Evolutionary conservation across 37 sponge, comb jelly and placozoan species (phyloP), one percentile per base, ranked within the genome.

Genomic region (Hexactinellida sp.): DNA sequence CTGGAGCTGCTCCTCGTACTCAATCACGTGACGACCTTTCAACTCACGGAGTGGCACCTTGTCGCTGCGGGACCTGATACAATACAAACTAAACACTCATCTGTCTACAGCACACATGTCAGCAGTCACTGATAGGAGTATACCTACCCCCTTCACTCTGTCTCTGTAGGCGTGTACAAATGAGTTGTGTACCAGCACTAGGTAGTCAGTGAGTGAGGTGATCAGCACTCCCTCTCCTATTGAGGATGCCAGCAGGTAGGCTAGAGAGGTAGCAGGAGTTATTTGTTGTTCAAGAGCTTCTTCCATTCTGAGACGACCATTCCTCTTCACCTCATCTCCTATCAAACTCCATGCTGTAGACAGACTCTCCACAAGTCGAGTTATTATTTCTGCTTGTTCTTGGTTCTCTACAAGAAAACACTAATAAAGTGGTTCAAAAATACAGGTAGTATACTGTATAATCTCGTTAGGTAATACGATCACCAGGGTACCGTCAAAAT

Each of bases 161-260:
- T n/a, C 30, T 63, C 76, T 63, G 76, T 63, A 63, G 21, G 76
- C 76, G 30, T 63, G 30, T 10, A 63, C 76, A 63, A 63, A 63
- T 63, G 76, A 63, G 30, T 63, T 63, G 30, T 63, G 76, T n/a
- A 63, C 34, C 30, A 63, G 30, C 30, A 63, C 21, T 63, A 63
- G 76, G 13, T 63, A 63, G 76, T 63, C 76, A 63, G 76, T 63
- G 76, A 63, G 76, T 63, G 76, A 63, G 76, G 76, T 63, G 76
- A 63, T 63, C 30, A 63, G 30, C 76, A 63, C 28, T 63, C 76
- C 76, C 76, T 28, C 34, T 63, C 76, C 76, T 63, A 1, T 63
- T 63, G 76, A 25, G 30, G 76, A 63, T 3, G 76, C 19, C 19
- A 63, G 76, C 76, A 63, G 76, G 76, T 63, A 63, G 34, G 76